phyloP scores from a whole-genome alignment of 2,113 vertebrate genomes.

The Piprites chloris region DNA sequence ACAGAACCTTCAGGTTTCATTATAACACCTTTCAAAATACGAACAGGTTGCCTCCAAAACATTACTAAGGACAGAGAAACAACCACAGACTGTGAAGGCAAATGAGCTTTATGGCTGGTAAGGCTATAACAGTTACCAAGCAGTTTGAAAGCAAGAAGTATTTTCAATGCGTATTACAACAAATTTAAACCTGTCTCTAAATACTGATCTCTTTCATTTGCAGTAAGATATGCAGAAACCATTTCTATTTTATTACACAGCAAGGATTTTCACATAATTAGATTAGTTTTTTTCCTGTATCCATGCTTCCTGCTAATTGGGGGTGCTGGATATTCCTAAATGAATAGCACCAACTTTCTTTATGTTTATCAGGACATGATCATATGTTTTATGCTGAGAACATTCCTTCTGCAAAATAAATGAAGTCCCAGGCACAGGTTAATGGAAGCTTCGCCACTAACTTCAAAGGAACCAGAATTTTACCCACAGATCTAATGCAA shows the following conservation, averaged over 20 bases:
- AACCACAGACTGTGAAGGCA: neutral
- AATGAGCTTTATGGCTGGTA: neutral
- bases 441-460: constrained; percentile 11
- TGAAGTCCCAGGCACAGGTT: constrained; percentile 42
- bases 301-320: constrained; percentile 26
- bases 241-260: neutral
- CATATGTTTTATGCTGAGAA: neutral
- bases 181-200: neutral
- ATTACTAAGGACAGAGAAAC: neutral
- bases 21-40: constrained; percentile 15
- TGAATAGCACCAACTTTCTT: constrained; percentile 10
- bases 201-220: neutral
- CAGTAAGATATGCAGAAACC: neutral
- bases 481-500: constrained; percentile 16
- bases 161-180: neutral
- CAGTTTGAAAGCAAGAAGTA: neutral
- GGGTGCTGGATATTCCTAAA: neutral
- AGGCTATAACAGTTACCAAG: neutral
- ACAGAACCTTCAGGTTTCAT: constrained; percentile 16
- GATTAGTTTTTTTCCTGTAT: neutral
- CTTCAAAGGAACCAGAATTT: constrained; percentile 39
- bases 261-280: constrained; percentile 18
- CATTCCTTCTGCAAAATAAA: constrained; percentile 23
- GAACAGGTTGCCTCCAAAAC: neutral
- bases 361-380: neutral